Conservation (phyloP, 2,888 invertebrate species). For the Automeris io region DNA sequence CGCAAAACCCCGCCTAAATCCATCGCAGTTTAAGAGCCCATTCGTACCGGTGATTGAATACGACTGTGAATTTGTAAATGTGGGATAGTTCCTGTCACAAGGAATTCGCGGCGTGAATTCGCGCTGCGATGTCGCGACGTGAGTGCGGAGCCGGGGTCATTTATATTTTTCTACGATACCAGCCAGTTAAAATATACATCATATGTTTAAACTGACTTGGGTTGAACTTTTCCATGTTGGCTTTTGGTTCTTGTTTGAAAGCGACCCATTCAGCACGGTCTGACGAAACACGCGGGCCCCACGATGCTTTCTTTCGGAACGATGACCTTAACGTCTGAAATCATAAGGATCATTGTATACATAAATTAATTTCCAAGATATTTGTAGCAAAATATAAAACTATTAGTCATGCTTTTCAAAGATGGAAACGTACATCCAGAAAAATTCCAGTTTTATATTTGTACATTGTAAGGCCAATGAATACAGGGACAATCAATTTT, state of each 20-base stretch:
- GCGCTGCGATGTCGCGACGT: too few species aligned
- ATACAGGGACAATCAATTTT: constrained; percentile 48
- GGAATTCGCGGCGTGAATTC: too few species aligned
- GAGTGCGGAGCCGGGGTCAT: too few species aligned
- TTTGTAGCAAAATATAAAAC: background rate
- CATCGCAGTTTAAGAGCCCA: too few species aligned
- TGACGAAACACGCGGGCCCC: constrained; percentile 79
- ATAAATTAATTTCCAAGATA: background rate
- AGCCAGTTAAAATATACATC: constrained; percentile 33
- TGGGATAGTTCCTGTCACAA: too few species aligned
- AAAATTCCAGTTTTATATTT: constrained; percentile 40
- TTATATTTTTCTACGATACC: constrained; percentile 10
- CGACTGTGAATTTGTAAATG: too few species aligned
- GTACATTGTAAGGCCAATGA: constrained; percentile 32
- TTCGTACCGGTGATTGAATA: too few species aligned
- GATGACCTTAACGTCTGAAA: constrained; percentile 60
- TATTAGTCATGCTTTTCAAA: background rate
- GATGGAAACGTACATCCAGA: constrained; percentile 24
- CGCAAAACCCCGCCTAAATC: too few species aligned
- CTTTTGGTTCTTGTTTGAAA: constrained; percentile 65
- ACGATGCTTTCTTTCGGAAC: constrained; percentile 64
- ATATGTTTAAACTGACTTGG: constrained; percentile 31
- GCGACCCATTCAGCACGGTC: constrained; percentile 74
- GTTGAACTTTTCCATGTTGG: constrained; percentile 30
- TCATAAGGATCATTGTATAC: constrained; percentile 7